Evolutionary conservation across 2,797 vertebrate species (phyloP).

Genomic region (Poecile montanus): DNA sequence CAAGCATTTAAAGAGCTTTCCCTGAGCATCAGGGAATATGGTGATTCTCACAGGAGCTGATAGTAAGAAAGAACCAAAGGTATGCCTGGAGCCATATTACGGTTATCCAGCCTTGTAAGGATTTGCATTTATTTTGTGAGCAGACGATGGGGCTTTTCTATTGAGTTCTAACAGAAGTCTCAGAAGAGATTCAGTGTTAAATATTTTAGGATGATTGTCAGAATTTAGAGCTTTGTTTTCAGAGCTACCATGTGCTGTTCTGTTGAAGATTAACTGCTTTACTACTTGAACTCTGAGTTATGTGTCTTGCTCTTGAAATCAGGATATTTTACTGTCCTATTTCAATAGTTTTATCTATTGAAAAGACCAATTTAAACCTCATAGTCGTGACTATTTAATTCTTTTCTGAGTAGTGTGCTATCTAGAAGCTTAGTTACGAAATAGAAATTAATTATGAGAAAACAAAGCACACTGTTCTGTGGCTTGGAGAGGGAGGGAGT

Average conservation of each 20-base stretch:
- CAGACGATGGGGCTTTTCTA: neutral
- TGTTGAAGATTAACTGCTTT: neutral
- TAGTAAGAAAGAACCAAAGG: constrained; percentile 35
- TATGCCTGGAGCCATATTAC: constrained; percentile 42
- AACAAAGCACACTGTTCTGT: neutral
- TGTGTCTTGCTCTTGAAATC: neutral
- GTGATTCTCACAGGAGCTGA: constrained; percentile 6
- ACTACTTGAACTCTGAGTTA: neutral
- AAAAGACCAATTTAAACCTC: neutral
- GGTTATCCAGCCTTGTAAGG: constrained; percentile 42
- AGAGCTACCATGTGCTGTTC: neutral
- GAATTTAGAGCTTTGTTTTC: constrained; percentile 49
- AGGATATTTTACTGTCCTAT: neutral
- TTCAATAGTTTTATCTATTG: neutral
- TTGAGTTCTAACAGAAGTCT: constrained; percentile 15
- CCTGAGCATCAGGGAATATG: neutral
- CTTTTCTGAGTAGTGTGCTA: neutral
- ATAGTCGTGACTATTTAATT: neutral
- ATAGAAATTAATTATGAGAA: constrained; percentile 3
- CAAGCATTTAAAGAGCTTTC: constrained; percentile 27
- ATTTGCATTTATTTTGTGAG: constrained; percentile 60
- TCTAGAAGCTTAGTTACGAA: neutral
- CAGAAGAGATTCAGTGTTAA: constrained; percentile 34
- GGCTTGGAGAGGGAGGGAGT: neutral
- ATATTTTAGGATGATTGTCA: constrained; percentile 51